Percentiles rank a stretch among this genome's conserved stretches.
Conservation (phyloP, 2,797 vertebrate genomes). For the Channallabes apus region DNA sequence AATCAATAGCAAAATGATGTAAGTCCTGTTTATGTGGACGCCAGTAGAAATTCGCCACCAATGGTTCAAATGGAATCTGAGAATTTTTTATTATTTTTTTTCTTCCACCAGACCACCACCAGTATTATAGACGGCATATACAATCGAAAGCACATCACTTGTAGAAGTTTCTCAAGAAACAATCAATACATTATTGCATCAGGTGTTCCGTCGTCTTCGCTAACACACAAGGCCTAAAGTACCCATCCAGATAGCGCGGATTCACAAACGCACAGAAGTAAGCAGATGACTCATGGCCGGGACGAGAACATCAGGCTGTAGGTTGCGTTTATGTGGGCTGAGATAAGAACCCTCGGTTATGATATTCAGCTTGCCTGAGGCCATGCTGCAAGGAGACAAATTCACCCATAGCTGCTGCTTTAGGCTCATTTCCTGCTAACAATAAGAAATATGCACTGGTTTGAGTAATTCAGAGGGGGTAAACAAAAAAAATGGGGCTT, state of each 20-base stretch:
- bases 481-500: background rate
- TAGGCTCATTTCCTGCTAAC: constrained; percentile 14
- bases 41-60: too few species aligned
- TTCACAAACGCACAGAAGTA: background rate
- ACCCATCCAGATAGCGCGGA: background rate
- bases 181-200: constrained; percentile 21
- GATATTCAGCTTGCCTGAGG: constrained; percentile 7
- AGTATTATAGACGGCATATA: too few species aligned
- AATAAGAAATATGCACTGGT: background rate
- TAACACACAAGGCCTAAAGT: background rate
- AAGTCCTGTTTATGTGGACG: too few species aligned
- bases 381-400: background rate
- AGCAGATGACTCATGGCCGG: background rate
- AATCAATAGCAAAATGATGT: too few species aligned
- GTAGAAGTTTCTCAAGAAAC: background rate
- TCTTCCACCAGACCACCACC: background rate
- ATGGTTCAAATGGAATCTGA: background rate
- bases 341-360: background rate
- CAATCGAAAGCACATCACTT: background rate
- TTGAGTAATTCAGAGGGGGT: background rate
- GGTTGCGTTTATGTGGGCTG: constrained; percentile 13
- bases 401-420: constrained; percentile 11
- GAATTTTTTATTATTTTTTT: background rate
- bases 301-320: constrained; percentile 6
- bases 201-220: background rate